Percentiles rank a stretch among this genome's conserved stretches.
Evolutionary conservation across 2,797 vertebrate genomes (phyloP).

Genomic region (Poecilia gillii): DNA sequence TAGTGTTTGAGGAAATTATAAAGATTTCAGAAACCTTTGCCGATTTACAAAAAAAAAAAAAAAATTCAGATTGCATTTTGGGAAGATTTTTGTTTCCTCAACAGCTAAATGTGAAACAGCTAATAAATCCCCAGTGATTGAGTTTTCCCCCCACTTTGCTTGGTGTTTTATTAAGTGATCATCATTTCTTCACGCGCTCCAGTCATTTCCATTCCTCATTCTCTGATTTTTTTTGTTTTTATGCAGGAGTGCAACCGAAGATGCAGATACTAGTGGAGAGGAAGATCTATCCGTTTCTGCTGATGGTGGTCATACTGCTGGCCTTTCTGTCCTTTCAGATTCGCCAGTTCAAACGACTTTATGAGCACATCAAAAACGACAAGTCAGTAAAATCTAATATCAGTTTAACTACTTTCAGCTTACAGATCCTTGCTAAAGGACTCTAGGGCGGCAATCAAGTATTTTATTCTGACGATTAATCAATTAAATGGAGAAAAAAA

Average conservation of each 20-base stretch:
- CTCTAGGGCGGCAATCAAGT: too few species aligned
- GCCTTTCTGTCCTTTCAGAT: conserved; percentile 95
- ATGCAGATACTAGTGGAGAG: conserved; percentile 95
- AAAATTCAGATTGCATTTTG: background rate
- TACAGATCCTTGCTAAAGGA: background rate
- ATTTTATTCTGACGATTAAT: too few species aligned
- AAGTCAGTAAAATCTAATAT: conserved; percentile 83
- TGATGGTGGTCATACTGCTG: conserved; percentile 93
- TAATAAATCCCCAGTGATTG: background rate
- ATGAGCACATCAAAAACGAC: conserved; percentile 99
- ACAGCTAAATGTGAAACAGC: background rate
- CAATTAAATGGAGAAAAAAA: too few species aligned
- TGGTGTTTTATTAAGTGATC: background rate
- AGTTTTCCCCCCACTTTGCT: background rate
- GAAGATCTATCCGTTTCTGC: conserved; percentile 95
- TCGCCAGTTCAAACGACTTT: conserved; percentile 97
- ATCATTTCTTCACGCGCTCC: background rate
- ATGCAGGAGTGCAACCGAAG: conserved; percentile 89
- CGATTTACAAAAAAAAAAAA: too few species aligned
- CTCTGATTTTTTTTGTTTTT: conserved; percentile 8
- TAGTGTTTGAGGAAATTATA: background rate
- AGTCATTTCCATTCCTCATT: background rate
- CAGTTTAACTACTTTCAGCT: background rate
- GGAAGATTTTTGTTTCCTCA: background rate
- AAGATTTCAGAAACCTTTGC: background rate